Evolutionary conservation across 2,113 vertebrate genomes (phyloP).

Genomic region (Pogonocichla stellata): DNA sequence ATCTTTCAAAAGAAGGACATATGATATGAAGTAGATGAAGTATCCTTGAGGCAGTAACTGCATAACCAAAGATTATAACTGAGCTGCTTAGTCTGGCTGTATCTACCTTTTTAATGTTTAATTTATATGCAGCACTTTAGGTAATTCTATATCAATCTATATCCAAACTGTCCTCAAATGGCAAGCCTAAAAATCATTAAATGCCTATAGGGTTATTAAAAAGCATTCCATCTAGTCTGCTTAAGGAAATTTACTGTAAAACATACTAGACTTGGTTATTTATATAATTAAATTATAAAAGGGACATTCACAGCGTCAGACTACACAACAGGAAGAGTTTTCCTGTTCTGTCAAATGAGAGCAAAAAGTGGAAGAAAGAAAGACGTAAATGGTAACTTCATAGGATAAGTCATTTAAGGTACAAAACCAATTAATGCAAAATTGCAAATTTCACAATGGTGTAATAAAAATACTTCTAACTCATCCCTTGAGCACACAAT

Average conservation of each 20-base stretch:
- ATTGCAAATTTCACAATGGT: not conserved
- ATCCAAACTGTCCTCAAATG: conserved; percentile 53
- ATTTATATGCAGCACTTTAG: conserved; percentile 78
- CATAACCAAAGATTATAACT: conserved; percentile 71
- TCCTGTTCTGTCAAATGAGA: not conserved
- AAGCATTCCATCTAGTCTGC: conserved; percentile 56
- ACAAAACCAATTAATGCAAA: not conserved
- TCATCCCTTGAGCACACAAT: not conserved
- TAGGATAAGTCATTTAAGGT: not conserved
- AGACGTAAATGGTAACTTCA: not conserved
- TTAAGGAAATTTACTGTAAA: conserved; percentile 57
- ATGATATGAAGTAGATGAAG: conserved; percentile 70
- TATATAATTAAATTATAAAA: conserved; percentile 45
- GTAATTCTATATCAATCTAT: conserved; percentile 72
- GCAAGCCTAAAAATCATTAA: conserved; percentile 56
- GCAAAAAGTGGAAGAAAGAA: not conserved
- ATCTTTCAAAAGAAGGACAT: conserved; percentile 77
- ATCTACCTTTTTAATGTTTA: conserved; percentile 74
- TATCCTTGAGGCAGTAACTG: conserved; percentile 72
- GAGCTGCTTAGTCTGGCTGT: conserved; percentile 54
- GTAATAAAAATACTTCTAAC: not conserved
- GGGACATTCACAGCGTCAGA: not conserved
- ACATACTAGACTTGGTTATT: conserved; percentile 45
- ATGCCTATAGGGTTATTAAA: conserved; percentile 62
- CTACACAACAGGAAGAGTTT: not conserved